Percentiles rank a stretch among this genome's conserved stretches.
Evolutionary conservation across 2,888 invertebrate species (phyloP).

Genomic region (Philereme transversata): DNA sequence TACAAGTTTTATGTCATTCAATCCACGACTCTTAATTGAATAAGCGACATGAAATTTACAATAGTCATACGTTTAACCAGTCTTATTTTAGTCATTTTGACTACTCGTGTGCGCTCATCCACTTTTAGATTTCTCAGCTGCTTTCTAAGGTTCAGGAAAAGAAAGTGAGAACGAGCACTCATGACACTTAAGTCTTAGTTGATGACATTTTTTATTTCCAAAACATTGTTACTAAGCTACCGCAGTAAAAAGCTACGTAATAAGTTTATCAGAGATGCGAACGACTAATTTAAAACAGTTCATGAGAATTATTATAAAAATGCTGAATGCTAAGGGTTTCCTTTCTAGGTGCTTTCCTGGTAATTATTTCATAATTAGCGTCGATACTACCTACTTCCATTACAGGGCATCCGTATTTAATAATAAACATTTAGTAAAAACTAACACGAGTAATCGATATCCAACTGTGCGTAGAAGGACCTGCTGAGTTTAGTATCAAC

Average conservation of each 20-base stretch:
- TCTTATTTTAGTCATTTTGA: constrained; percentile 66
- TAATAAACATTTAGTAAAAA: constrained; percentile 35
- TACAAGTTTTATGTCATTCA: constrained; percentile 81
- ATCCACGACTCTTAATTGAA: constrained; percentile 80
- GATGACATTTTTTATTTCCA: too few species aligned
- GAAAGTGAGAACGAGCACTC: too few species aligned
- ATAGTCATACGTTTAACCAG: constrained; percentile 72
- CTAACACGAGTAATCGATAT: constrained; percentile 31
- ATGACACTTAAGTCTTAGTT: too few species aligned
- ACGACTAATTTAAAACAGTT: constrained; percentile 2
- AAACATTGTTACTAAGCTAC: too few species aligned
- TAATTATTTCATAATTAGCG: constrained; percentile 23
- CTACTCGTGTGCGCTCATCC: constrained; percentile 1
- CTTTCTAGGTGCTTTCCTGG: constrained; percentile 37
- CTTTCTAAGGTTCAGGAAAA: too few species aligned
- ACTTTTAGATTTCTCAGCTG: not conserved
- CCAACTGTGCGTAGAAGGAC: constrained; percentile 26
- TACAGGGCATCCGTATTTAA: constrained; percentile 19
- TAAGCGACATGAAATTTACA: constrained; percentile 79
- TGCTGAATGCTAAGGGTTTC: constrained; percentile 15
- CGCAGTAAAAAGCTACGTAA: too few species aligned
- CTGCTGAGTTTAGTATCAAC: constrained; percentile 44
- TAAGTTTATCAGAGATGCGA: not conserved
- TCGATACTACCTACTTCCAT: constrained; percentile 14
- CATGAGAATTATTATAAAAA: constrained; percentile 5